Percentiles rank a stretch among this genome's conserved stretches.
These are phyloP conservation scores for Tenualosa ilisha DNA, from an alignment of 2,797 vertebrate species.

Conservation along the genomic window DNA sequence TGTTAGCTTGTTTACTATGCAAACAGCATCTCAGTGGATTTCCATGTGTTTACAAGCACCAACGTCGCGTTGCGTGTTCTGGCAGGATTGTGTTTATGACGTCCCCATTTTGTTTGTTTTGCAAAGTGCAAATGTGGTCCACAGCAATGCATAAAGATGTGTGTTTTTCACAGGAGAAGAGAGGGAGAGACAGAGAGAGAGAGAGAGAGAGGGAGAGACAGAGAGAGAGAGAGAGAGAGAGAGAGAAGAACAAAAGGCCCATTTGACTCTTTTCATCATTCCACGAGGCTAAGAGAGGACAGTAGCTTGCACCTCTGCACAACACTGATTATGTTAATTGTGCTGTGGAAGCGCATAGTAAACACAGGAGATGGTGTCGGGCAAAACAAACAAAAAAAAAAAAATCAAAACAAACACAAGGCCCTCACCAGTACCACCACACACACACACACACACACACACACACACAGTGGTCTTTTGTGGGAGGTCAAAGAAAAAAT, in stretches of 20 bases:
- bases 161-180: neutral
- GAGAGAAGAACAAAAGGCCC: neutral
- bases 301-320: neutral
- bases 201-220: neutral
- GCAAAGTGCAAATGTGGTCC: conserved; percentile 21
- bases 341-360: neutral
- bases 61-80: neutral
- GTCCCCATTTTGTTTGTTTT: conserved; percentile 24
- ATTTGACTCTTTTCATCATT: neutral
- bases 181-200: neutral
- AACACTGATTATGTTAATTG: conserved; percentile 1
- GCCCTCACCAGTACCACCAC: neutral
- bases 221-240: neutral
- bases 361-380: neutral
- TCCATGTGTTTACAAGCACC: conserved; percentile 13
- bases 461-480: neutral
- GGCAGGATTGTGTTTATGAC: conserved; percentile 3
- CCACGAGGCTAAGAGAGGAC: neutral
- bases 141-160: conserved; percentile 22
- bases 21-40: neutral
- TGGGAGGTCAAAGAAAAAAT: too few species aligned
- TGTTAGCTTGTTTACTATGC: conserved; percentile 30
- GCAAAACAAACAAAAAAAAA: neutral
- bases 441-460: neutral
- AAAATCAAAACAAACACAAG: neutral